phyloP scores from a whole-genome alignment of 2,888 invertebrate species.

The Synanthedon myopaeformis region DNA sequence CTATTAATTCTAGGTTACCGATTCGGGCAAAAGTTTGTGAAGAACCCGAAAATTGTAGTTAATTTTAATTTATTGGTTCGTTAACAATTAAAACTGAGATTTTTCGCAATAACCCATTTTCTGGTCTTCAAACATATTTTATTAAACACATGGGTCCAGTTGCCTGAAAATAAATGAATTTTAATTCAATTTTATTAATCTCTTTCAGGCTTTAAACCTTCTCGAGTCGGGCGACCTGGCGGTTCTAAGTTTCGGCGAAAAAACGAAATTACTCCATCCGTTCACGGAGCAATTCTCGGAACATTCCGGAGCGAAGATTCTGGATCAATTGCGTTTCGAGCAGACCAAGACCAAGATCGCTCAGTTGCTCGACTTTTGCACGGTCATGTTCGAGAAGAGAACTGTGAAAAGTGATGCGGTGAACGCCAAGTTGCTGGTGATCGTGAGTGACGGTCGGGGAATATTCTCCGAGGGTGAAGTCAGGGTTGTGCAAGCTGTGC shows the following conservation, averaged over 20 bases:
- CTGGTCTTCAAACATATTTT: background rate
- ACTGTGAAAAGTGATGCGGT: constrained; percentile 63
- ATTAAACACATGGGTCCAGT: too few relatives aligned
- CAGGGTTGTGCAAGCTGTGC: constrained; percentile 79
- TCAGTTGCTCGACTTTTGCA: constrained; percentile 82
- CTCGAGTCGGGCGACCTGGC: constrained; percentile 94
- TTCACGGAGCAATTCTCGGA: constrained; percentile 89
- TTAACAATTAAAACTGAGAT: too few relatives aligned
- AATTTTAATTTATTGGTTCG: too few relatives aligned
- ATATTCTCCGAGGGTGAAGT: constrained; percentile 89
- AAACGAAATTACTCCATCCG: constrained; percentile 86
- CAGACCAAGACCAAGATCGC: constrained; percentile 92
- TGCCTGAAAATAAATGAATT: too few relatives aligned
- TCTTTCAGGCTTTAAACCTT: constrained; percentile 81
- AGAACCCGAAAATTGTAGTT: too few relatives aligned
- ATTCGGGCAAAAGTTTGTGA: too few relatives aligned
- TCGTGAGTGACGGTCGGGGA: constrained; percentile 96
- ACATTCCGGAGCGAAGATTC: constrained; percentile 83
- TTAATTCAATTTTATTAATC: too few relatives aligned
- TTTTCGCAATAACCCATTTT: too few relatives aligned
- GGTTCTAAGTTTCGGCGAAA: constrained; percentile 92
- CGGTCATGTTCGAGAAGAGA: constrained; percentile 68
- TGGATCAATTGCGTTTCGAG: constrained; percentile 86
- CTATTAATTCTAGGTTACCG: too few relatives aligned
- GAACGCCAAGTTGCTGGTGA: constrained; percentile 86